Percentiles rank a stretch among this genome's conserved stretches.
These are phyloP conservation scores for Meiosimyza decipiens DNA, from an alignment of 2,888 invertebrate genomes.

Conservation along the genomic window DNA sequence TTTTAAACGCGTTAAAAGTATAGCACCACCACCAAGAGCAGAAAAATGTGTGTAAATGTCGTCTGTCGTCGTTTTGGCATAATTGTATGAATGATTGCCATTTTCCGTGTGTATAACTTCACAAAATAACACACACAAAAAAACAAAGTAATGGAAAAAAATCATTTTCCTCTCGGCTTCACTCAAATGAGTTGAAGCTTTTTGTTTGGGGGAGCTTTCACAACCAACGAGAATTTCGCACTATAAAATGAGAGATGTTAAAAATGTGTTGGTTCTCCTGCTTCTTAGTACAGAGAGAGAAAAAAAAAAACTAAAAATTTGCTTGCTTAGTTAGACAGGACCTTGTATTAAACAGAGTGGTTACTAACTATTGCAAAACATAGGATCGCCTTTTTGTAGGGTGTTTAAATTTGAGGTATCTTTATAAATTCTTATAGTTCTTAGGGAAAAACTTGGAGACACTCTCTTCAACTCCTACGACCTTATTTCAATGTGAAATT, in stretches of 20 bases:
- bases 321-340: no score
- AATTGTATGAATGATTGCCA: slow-evolving; percentile 57
- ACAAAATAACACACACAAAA: slow-evolving; percentile 27
- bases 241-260: background rate
- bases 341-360: no score
- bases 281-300: no score
- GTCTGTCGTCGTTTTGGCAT: background rate
- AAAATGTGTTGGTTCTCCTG: background rate
- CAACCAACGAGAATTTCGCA: slow-evolving; percentile 11
- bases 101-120: slow-evolving; percentile 62
- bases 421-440: no score
- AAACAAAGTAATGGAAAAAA: slow-evolving; percentile 2
- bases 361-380: no score
- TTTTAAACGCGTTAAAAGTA: slow-evolving; percentile 16
- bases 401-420: no score
- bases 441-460: no score
- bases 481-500: no score
- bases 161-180: background rate
- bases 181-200: background rate
- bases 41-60: slow-evolving; percentile 19
- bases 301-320: no score
- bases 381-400: no score
- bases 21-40: slow-evolving; percentile 6
- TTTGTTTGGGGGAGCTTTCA: background rate
- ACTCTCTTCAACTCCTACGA: no score